These are phyloP conservation scores for Notarius quadriscutis DNA, from an alignment of 2,113 vertebrate genomes.

Conservation along the genomic window DNA sequence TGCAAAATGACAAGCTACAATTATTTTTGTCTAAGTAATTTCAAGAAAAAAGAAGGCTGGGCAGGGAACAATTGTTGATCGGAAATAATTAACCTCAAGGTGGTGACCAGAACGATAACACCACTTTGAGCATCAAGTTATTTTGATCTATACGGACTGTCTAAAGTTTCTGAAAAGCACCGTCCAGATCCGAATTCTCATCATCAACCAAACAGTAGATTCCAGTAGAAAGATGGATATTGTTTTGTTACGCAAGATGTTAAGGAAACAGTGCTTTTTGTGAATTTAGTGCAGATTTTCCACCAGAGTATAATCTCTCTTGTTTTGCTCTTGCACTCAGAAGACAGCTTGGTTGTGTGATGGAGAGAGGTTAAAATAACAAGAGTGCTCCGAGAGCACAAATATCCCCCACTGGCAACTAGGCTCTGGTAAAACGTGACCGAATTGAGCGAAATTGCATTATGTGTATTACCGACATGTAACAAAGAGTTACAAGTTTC, in stretches of 20 bases:
- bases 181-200: background rate
- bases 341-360: slow-evolving; percentile 11
- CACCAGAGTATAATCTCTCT: background rate
- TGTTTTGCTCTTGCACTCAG: background rate
- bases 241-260: background rate
- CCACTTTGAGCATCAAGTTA: too few relatives aligned
- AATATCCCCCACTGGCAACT: too few relatives aligned
- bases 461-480: too few relatives aligned
- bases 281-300: background rate
- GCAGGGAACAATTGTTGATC: too few relatives aligned
- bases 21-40: background rate
- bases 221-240: background rate
- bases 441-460: too few relatives aligned
- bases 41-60: background rate
- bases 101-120: too few relatives aligned
- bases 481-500: too few relatives aligned
- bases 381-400: too few relatives aligned
- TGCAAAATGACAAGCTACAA: background rate
- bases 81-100: too few relatives aligned
- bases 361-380: background rate
- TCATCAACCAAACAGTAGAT: background rate
- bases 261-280: background rate
- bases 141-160: too few relatives aligned
- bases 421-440: too few relatives aligned
- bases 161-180: background rate